Conservation (phyloP, 1,140 invertebrate species). For the Heterodera carotae region DNA sequence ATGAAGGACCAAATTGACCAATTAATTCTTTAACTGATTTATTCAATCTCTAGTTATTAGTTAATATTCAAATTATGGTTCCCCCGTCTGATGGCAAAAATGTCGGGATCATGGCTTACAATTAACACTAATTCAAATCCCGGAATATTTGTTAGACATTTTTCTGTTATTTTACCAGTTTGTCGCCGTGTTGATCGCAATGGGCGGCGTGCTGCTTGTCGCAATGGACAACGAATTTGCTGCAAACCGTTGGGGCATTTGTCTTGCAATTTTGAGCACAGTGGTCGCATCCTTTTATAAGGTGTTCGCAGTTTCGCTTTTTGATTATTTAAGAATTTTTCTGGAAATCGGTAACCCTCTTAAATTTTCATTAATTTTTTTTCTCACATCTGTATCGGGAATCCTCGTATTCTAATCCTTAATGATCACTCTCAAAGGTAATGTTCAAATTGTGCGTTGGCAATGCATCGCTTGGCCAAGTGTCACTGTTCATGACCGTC, state of each 20-base stretch:
- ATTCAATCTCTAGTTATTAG: too few relatives aligned
- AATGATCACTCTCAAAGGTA: slow-evolving; percentile 47
- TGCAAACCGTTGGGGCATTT: slow-evolving; percentile 50
- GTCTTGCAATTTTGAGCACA: slow-evolving; percentile 52
- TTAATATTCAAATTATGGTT: too few relatives aligned
- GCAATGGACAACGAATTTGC: slow-evolving; percentile 54
- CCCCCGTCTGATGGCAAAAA: too few relatives aligned
- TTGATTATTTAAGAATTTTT: too few relatives aligned
- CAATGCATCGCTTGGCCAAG: slow-evolving; percentile 59
- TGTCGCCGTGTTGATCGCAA: slow-evolving; percentile 53
- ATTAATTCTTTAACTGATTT: too few relatives aligned
- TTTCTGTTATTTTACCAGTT: slow-evolving; percentile 35
- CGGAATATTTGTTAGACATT: not conserved
- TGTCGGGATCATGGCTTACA: too few relatives aligned
- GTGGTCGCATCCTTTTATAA: slow-evolving; percentile 60
- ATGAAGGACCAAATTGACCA: too few relatives aligned
- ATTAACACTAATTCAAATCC: too few relatives aligned
- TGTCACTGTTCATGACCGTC: slow-evolving; percentile 62
- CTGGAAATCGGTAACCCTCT: slow-evolving; percentile 4
- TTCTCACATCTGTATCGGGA: too few relatives aligned
- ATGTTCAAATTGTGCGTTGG: slow-evolving; percentile 56
- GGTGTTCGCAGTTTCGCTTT: slow-evolving; percentile 23
- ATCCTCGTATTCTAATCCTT: too few relatives aligned
- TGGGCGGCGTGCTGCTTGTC: slow-evolving; percentile 59
- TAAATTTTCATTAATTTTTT: slow-evolving; percentile 1